Percentiles rank a stretch among this genome's conserved stretches.
phyloP scores from a whole-genome alignment of 2,797 vertebrate species.

The Sparidentex hasta region DNA sequence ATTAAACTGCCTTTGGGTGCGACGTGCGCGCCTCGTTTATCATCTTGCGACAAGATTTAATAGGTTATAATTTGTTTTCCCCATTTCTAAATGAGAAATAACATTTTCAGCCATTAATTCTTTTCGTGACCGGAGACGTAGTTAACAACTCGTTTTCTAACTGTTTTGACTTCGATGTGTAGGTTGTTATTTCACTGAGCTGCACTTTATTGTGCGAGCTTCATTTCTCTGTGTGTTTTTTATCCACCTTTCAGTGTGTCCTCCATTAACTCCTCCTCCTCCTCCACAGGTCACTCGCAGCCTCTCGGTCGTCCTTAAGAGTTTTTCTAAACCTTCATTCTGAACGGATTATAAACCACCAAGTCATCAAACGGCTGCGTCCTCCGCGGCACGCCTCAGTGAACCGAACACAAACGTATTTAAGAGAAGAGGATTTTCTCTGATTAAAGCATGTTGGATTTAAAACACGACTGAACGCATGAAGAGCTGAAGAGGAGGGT shows the following conservation, averaged over 20 bases:
- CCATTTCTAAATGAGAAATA: conserved; percentile 1
- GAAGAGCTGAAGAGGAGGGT: conserved; percentile 14
- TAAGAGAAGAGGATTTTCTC: conserved; percentile 43
- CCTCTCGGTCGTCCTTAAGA: conserved; percentile 25
- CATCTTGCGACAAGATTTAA: conserved; percentile 12
- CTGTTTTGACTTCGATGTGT: not conserved
- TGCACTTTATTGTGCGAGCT: not conserved
- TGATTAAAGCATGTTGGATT: conserved; percentile 51
- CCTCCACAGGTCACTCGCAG: conserved; percentile 27
- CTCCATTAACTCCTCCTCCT: not conserved
- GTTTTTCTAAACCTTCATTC: conserved; percentile 50
- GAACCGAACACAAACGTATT: conserved; percentile 39
- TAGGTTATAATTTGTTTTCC: not conserved
- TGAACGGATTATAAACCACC: conserved; percentile 51
- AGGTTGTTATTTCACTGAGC: conserved; percentile 20
- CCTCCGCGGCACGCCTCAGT: conserved; percentile 24
- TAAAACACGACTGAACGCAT: conserved; percentile 29
- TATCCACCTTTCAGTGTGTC: conserved; percentile 10
- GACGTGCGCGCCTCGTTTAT: conserved; percentile 18
- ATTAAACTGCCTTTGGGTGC: conserved; percentile 25
- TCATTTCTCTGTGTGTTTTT: conserved; percentile 21
- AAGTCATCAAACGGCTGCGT: conserved; percentile 44
- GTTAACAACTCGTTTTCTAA: not conserved
- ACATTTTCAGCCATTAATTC: not conserved
- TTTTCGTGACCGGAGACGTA: not conserved